Base-by-base conservation (phyloP, 2,888 invertebrate genomes). In the Mycalesis mineus region DNA sequence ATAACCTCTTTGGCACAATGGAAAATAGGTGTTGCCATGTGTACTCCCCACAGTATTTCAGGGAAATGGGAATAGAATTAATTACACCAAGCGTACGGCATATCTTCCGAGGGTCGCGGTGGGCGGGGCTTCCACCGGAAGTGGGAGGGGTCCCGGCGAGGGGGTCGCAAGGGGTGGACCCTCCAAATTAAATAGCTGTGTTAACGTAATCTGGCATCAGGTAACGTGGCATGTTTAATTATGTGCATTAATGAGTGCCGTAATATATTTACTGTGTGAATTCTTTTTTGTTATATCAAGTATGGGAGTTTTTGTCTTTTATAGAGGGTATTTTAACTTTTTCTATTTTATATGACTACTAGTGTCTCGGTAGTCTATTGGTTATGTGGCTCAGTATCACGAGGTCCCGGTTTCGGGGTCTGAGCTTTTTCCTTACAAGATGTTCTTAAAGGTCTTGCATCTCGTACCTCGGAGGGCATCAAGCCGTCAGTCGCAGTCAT, bases 111-210 rank as follows among this genome's bases (percentile, higher is more conserved):
- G 6, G 14, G 14, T 62, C 62, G 71, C 75, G 68, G 54, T 49
- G 66, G 68, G 67, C 68, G 68, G 70, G 53, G 68, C 62, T 56
- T 60, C 33, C 58, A 60, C 65, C 63, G 65, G 67, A 60, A 62
- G 65, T 65, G 65, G 70, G 70, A 62, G 66, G 65, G 60, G 66
- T 57, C 37, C 13, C 54, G 60, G 60, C 6, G 29, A 9, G 22
- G 8, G 41, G 44, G 44, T 7, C 13, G 47, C 14, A 44, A 42
- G 56, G 60, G 58, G 61, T 56, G 60, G 57, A 58, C 57, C 58
- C 55, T 65, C 65, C 61, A 66, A 68, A 70, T 71, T 69, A 70
- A 69, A 70, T 68, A 68, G 68, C 67, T 63, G 62, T 63, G 65
- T 67, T 66, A 62, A 65, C 68, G 70, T 62, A 66, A 65, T 65